phyloP scores from a whole-genome alignment of 2,113 vertebrate species.

The Oplegnathus fasciatus region DNA sequence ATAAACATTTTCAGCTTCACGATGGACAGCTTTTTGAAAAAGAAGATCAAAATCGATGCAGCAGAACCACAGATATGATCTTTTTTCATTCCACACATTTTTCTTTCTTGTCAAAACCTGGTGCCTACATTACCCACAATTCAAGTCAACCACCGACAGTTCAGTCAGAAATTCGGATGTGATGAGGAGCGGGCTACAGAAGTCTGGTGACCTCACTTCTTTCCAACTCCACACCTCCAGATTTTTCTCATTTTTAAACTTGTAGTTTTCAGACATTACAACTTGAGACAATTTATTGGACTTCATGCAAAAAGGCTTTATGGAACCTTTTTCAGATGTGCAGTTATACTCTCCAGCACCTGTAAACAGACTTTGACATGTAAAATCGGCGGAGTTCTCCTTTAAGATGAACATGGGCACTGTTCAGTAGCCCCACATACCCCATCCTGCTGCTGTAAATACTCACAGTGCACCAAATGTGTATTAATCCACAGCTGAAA shows the following conservation, averaged over 20 bases:
- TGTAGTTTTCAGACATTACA: too few relatives aligned
- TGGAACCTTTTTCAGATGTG: too few relatives aligned
- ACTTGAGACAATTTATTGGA: too few relatives aligned
- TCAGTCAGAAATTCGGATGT: background rate
- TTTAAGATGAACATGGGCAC: background rate
- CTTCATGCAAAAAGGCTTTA: too few relatives aligned
- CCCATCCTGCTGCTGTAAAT: background rate
- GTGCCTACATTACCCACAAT: conserved; percentile 10
- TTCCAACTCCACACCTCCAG: background rate
- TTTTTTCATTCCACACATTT: background rate
- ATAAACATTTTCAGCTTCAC: background rate
- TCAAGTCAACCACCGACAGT: background rate
- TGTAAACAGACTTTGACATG: background rate
- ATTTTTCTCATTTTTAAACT: too few relatives aligned
- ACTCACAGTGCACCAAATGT: background rate
- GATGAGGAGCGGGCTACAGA: background rate
- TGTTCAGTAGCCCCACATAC: background rate
- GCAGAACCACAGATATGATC: background rate
- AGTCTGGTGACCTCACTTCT: background rate
- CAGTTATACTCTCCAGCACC: background rate
- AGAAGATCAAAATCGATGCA: too few relatives aligned
- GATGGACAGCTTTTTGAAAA: background rate
- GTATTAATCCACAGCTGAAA: conserved; percentile 13
- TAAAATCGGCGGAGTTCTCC: background rate
- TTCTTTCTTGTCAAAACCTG: background rate